phyloP scores from a whole-genome alignment of 2,797 vertebrate genomes.

The Lepidocolaptes lacrymiger region DNA sequence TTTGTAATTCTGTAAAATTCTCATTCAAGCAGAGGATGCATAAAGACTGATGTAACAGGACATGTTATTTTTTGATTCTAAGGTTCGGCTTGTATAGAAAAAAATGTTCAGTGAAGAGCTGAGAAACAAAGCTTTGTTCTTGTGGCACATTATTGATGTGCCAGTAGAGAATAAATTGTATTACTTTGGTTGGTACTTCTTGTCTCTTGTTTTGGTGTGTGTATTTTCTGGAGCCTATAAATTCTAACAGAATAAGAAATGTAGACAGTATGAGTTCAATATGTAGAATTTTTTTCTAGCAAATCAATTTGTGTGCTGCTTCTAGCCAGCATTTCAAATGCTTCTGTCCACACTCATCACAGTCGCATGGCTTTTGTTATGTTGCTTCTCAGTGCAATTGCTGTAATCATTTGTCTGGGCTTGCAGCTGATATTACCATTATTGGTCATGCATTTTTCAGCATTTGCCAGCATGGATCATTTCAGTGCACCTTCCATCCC shows the following conservation, averaged over 20 bases:
- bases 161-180: background rate
- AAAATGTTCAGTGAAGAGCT: background rate
- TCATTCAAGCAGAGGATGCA: background rate
- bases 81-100: background rate
- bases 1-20: background rate
- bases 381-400: background rate
- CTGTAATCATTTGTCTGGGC: background rate
- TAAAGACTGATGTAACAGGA: background rate
- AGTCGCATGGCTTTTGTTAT: background rate
- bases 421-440: background rate
- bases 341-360: background rate
- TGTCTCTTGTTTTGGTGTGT: background rate
- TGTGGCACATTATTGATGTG: background rate
- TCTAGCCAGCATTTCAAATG: background rate
- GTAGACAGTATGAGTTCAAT: background rate
- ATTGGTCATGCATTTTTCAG: slow-evolving; percentile 79
- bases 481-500: slow-evolving; percentile 88
- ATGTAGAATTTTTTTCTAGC: accelerated
- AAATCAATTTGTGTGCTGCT: background rate
- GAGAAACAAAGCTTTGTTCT: background rate
- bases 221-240: background rate
- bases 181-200: background rate
- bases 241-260: background rate
- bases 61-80: background rate
- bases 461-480: slow-evolving; percentile 88